phyloP scores from a whole-genome alignment of 2,113 vertebrate genomes.

The Anhinga rufa region DNA sequence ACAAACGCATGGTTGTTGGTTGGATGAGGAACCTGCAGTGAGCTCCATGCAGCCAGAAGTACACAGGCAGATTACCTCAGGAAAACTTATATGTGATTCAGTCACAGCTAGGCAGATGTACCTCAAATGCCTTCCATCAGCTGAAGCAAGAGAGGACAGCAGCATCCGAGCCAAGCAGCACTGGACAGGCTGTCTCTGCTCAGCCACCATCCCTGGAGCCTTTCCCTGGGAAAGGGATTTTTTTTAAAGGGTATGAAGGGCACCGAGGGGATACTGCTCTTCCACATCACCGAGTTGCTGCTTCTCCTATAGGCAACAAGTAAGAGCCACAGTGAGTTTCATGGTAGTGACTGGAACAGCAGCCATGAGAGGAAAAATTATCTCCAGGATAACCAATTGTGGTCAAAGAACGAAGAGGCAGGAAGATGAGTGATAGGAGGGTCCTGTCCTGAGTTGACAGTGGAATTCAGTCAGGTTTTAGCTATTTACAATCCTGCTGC shows the following conservation, averaged over 20 bases:
- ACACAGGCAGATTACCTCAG: not conserved
- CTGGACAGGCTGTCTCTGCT: not conserved
- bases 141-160: not conserved
- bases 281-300: not conserved
- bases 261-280: not conserved
- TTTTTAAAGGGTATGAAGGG: not conserved
- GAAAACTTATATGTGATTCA: not conserved
- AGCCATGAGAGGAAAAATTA: not conserved
- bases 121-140: not conserved
- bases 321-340: not conserved
- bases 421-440: constrained; percentile 23
- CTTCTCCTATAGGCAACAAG: not conserved
- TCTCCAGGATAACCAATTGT: not conserved
- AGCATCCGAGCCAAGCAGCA: not conserved
- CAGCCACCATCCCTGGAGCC: not conserved
- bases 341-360: not conserved
- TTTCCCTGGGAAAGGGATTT: not conserved
- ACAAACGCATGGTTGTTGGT: not conserved
- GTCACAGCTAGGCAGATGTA: not conserved
- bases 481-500: not conserved
- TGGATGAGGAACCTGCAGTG: not conserved
- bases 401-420: not conserved
- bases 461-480: constrained; percentile 42
- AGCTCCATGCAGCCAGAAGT: not conserved
- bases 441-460: constrained; percentile 11